Conservation (phyloP, 2,797 vertebrate species). For the Adrianichthys oophorus region DNA sequence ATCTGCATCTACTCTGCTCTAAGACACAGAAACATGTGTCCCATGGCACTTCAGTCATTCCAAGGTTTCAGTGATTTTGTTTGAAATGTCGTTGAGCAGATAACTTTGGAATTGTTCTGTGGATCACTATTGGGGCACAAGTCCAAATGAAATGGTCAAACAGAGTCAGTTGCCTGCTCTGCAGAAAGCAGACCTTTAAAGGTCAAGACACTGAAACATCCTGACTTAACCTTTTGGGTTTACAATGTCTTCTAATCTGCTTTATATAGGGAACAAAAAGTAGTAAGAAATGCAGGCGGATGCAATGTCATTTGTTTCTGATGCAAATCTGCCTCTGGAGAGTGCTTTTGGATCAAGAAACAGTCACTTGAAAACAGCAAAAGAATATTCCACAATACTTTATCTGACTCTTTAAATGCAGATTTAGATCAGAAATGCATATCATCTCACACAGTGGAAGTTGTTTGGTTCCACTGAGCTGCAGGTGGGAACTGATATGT, state of each 20-base stretch:
- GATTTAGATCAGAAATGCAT: conserved; percentile 17
- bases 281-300: conserved; percentile 2
- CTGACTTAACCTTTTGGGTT: not conserved
- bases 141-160: too few relatives aligned
- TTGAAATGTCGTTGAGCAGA: too few relatives aligned
- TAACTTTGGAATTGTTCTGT: too few relatives aligned
- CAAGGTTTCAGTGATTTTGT: too few relatives aligned
- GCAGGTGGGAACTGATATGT: conserved; percentile 38
- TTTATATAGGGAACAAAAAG: conserved; percentile 3
- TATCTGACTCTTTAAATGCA: conserved; percentile 8
- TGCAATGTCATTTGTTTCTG: conserved; percentile 35
- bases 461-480: not conserved
- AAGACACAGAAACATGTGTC: too few relatives aligned
- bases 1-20: too few relatives aligned
- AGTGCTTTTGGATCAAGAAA: conserved; percentile 24
- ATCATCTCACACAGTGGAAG: conserved; percentile 5
- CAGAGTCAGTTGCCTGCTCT: too few relatives aligned
- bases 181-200: too few relatives aligned
- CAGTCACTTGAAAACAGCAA: conserved; percentile 6
- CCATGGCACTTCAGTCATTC: too few relatives aligned
- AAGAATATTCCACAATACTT: conserved; percentile 21
- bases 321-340: conserved; percentile 44
- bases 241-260: conserved; percentile 5
- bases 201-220: too few relatives aligned
- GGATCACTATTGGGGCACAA: too few relatives aligned